These are phyloP conservation scores for Coptodon rendalli DNA, from an alignment of 2,113 vertebrate species.

Conservation along the genomic window DNA sequence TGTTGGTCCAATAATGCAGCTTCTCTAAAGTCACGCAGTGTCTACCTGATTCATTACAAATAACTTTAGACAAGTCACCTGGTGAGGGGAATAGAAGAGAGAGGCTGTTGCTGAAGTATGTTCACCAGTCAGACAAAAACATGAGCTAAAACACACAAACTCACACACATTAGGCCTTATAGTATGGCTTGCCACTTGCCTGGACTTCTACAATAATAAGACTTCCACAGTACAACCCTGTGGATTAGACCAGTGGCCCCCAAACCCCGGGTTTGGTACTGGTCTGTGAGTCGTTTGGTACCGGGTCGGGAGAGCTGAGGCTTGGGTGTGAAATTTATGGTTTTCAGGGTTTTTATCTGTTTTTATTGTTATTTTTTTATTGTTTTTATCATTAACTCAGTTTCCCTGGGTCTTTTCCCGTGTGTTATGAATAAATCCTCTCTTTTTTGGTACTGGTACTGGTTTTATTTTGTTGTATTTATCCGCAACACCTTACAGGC, in stretches of 20 bases:
- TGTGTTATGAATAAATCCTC: background rate
- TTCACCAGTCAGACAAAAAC: background rate
- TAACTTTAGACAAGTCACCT: background rate
- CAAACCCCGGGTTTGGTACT: background rate
- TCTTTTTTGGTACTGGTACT: background rate
- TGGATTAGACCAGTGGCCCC: background rate
- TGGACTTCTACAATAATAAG: background rate
- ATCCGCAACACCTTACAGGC: background rate
- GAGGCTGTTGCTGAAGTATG: background rate
- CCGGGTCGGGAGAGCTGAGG: rapidly evolving
- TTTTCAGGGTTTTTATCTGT: background rate
- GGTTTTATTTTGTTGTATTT: background rate
- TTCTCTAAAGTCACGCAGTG: background rate
- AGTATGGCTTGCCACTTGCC: background rate
- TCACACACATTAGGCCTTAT: background rate
- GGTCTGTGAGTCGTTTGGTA: background rate
- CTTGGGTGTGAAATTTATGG: background rate
- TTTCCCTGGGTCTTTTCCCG: rapidly evolving
- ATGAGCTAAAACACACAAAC: background rate
- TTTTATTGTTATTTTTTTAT: background rate
- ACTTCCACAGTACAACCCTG: background rate
- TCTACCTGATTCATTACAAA: background rate
- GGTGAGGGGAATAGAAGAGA: background rate
- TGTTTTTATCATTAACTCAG: background rate
- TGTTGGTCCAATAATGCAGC: background rate